These are phyloP conservation scores for Deroptyus accipitrinus DNA, from an alignment of 2,113 vertebrate species.

Conservation along the genomic window DNA sequence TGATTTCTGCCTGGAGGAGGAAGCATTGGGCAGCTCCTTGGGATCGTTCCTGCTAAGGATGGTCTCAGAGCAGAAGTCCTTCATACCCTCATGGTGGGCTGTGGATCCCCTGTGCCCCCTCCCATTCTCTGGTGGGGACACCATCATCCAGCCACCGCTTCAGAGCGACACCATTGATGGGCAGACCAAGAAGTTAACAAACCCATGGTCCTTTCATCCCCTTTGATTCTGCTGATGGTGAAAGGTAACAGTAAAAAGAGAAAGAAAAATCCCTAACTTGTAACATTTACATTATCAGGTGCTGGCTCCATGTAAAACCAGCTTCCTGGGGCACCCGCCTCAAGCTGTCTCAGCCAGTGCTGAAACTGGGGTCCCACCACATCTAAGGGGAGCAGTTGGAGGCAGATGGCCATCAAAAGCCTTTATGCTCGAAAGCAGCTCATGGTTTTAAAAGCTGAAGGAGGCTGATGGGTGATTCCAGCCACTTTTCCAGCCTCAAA, in stretches of 20 bases:
- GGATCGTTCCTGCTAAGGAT: neutral
- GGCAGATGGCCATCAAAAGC: neutral
- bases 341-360: neutral
- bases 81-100: neutral
- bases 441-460: neutral
- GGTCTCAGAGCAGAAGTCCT: neutral
- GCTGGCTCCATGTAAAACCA: neutral
- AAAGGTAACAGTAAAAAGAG: neutral
- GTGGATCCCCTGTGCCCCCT: neutral
- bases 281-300: neutral
- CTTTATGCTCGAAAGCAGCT: neutral
- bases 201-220: neutral
- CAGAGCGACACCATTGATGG: neutral
- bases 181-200: neutral
- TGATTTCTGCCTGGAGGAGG: neutral
- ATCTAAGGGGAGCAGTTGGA: fast-evolving
- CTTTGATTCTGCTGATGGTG: neutral
- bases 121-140: neutral
- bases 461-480: neutral
- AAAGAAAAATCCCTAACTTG: neutral
- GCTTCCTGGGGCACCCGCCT: neutral
- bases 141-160: neutral
- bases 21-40: neutral
- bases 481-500: neutral
- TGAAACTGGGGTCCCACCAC: neutral